Base-by-base conservation (phyloP, 1,140 invertebrate genomes). In the Neuroterus valhalla region DNA sequence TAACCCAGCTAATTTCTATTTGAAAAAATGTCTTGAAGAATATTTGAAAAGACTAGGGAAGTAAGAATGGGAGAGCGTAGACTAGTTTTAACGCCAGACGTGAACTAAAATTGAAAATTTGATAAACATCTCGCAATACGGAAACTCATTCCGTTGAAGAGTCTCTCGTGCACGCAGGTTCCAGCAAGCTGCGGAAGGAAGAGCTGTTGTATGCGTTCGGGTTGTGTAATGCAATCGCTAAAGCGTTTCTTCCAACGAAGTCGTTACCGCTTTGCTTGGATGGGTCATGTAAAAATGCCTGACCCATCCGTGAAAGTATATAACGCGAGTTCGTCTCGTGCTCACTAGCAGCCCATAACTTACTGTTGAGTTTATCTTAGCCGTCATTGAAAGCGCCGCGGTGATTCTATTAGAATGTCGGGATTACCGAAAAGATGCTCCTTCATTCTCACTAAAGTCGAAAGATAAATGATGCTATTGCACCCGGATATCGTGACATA, bases 231-330 rank as follows among this genome's bases (percentile, higher is more conserved):
- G 73, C 50, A 66, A 75, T 78, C 70, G 46, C 48, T 62, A 69
- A 77, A 73, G 72, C 70, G 70, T 48, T 72, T 72, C 75, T 70
- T 19, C 31, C 23, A 8, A 38, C 62, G 48, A 67, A 68, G 46
- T 76, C 62, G 48, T 77, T 77, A 70, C 73, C 72, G 78, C 74
- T 67, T 26, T 26, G 52, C 75, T 71, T 55, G 74, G 70, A 72
- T 77, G 74, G 79, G 71, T 77, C 76, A 76, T 70, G 78, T 50
- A 81, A 76, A 84, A 81, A 77, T 76, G 70, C 19, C 71, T 78
- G 82, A 84, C 78, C 78, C 77, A 80, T 82, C 80, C 74, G 82
- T 81, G 81, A 84, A 84, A 84, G 80, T 81, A 75, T 71, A 82
- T 82, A 77, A 80, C 74, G 68, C 69, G 73, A 75, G 52, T 68